Base-by-base conservation (phyloP, 2,888 invertebrate species). In the Anarsia innoxiella region DNA sequence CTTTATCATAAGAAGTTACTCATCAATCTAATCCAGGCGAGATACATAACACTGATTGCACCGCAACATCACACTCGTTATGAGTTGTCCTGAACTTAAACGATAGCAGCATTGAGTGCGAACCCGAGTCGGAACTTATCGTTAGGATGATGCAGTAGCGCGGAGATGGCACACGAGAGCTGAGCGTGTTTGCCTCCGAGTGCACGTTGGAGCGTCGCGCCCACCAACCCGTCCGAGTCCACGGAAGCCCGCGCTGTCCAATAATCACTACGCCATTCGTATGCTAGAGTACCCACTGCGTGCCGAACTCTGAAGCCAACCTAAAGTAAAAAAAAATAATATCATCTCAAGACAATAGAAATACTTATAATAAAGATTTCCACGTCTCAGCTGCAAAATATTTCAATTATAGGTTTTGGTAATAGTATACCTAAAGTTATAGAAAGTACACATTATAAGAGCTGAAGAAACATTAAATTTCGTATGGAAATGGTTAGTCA, bases 101-200 rank as follows among this genome's bases (percentile, higher is more conserved):
- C 49, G 36, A 80, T 72, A 36, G 74, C 60, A 11, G 79, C 84
- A 4, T 73, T 83, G 29, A 83, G 46, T 2, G 78, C 76, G 39
- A 84, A 82, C 0, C 85, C 85, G 0, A 85, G 73, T 23, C 79
- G 56, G 48, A 85, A 85, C 53, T 84, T 85, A 45, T 84, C 66
- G 44, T 85, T 85, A n/a, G 80, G 79, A 34, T 84, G 84, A 47
- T 85, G 85, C 34, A 83, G 72, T 1, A 85, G 67, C 0, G 82
- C 83, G 1, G 85, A 83, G 31, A 85, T 51, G 27, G 79, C 73
- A 39, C 80, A 78, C 9, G 76, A 68, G 0, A 84, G 62, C 31
- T 75, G 60, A 0, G 82, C 66, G 9, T 59, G 56, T 41, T 61
- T 63, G 16, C 83, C 83, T 19, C 80, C 79, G 1, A 85, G 63